These are phyloP conservation scores for Chaetodon auriga DNA, from an alignment of 2,113 vertebrate species.

Conservation along the genomic window DNA sequence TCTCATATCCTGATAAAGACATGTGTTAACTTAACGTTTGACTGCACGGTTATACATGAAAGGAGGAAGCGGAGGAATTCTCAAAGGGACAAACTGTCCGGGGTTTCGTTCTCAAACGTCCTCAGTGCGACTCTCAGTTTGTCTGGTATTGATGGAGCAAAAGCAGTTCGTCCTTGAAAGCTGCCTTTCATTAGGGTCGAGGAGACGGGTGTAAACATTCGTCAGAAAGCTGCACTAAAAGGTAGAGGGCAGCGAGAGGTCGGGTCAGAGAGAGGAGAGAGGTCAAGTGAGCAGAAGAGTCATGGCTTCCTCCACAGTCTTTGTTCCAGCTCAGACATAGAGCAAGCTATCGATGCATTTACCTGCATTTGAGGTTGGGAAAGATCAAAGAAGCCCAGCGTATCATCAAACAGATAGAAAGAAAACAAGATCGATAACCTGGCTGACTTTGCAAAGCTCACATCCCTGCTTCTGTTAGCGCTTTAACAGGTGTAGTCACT, in stretches of 20 bases:
- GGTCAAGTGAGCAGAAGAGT: slow-evolving; percentile 50
- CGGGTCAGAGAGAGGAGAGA: slow-evolving; percentile 43
- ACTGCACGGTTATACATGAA: slow-evolving; percentile 18
- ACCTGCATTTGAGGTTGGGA: slow-evolving; percentile 6
- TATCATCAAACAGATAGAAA: not conserved
- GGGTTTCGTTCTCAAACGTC: slow-evolving; percentile 10
- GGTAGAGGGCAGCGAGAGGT: slow-evolving; percentile 42
- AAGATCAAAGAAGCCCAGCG: slow-evolving; percentile 15
- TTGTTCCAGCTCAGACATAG: slow-evolving; percentile 1
- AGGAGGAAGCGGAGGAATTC: not conserved
- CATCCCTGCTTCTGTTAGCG: slow-evolving; percentile 1
- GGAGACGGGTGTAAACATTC: slow-evolving; percentile 58
- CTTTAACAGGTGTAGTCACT: slow-evolving; percentile 7
- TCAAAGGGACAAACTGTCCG: slow-evolving; percentile 12
- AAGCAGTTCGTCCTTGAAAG: slow-evolving; percentile 41
- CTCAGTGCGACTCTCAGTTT: not conserved
- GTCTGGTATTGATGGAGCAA: slow-evolving; percentile 37
- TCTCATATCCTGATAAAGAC: not conserved
- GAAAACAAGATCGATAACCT: slow-evolving; percentile 21
- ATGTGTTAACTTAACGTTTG: slow-evolving; percentile 26
- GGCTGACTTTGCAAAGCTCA: slow-evolving; percentile 22
- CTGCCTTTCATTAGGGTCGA: slow-evolving; percentile 60
- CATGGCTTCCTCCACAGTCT: not conserved
- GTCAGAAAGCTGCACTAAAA: slow-evolving; percentile 52
- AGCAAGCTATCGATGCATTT: slow-evolving; percentile 4